Conservation (phyloP, 2,797 vertebrate species). For the Coregonus ussuriensis region DNA sequence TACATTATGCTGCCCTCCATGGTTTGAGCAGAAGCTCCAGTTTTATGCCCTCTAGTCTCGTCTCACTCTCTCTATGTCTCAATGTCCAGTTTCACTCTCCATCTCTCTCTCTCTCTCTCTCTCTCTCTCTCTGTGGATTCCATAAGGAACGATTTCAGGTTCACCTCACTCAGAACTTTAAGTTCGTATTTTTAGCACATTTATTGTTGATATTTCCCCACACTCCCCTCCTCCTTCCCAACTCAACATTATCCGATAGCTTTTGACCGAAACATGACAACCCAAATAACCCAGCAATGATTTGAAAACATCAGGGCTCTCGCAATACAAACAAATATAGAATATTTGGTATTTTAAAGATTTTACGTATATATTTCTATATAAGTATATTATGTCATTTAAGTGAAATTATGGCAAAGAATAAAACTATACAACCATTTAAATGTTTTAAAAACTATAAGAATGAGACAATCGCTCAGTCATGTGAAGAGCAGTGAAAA, state of each 20-base stretch:
- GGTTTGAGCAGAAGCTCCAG: constrained; percentile 63
- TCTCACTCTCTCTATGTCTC: neutral
- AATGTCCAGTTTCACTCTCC: constrained; percentile 36
- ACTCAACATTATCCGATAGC: constrained; percentile 63
- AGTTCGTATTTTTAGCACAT: constrained; percentile 21
- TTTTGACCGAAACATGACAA: constrained; percentile 62
- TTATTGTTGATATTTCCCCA: constrained; percentile 43
- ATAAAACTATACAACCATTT: constrained; percentile 66
- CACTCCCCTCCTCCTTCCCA: constrained; percentile 51
- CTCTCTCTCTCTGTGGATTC: neutral
- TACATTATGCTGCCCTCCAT: constrained; percentile 61
- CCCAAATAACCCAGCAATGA: constrained; percentile 69
- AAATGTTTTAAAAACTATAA: constrained; percentile 69
- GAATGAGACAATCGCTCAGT: constrained; percentile 81
- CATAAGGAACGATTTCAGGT: constrained; percentile 54
- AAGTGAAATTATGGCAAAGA: constrained; percentile 78
- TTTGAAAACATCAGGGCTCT: constrained; percentile 68
- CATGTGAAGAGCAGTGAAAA: constrained; percentile 63
- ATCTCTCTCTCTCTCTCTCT: constrained; percentile 6
- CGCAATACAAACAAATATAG: constrained; percentile 74
- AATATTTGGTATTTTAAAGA: constrained; percentile 82
- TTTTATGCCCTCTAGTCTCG: constrained; percentile 55
- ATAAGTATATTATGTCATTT: constrained; percentile 84
- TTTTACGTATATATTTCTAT: constrained; percentile 85
- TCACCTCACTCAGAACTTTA: constrained; percentile 45